These are phyloP conservation scores for Drosophila trichaetosa DNA, from an alignment of 2,888 invertebrate genomes.

Conservation along the genomic window DNA sequence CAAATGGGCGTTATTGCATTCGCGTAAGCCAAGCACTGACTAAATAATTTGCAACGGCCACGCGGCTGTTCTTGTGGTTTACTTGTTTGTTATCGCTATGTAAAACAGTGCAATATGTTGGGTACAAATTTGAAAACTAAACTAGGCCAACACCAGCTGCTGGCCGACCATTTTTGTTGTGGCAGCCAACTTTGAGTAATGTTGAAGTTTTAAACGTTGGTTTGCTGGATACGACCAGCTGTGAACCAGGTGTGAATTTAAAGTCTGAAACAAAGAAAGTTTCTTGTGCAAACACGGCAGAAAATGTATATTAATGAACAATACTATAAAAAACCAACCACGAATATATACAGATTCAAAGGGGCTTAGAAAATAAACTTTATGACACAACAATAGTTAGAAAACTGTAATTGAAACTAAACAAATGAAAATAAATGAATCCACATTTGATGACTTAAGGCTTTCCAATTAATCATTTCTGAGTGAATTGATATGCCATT, in stretches of 20 bases:
- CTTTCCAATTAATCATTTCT: neutral
- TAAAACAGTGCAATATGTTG: constrained; percentile 51
- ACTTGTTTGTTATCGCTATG: constrained; percentile 40
- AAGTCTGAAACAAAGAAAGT: constrained; percentile 1
- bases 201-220: constrained; percentile 59
- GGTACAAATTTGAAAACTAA: constrained; percentile 58
- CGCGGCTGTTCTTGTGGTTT: constrained; percentile 19
- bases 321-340: neutral
- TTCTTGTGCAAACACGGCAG: neutral
- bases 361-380: neutral
- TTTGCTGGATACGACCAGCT: constrained; percentile 12
- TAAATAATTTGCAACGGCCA: constrained; percentile 42
- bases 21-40: constrained; percentile 32
- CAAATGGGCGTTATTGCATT: constrained; percentile 37
- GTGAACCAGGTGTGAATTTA: constrained; percentile 40
- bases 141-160: constrained; percentile 71
- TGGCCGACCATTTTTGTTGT: constrained; percentile 7
- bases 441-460: neutral
- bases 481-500: neutral
- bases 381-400: neutral
- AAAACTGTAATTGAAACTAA: neutral
- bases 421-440: neutral
- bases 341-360: neutral
- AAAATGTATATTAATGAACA: neutral
- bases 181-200: constrained; percentile 63